Evolutionary conservation across 1,140 invertebrate species (phyloP).

Genomic region (Teleopsis dalmanni): DNA sequence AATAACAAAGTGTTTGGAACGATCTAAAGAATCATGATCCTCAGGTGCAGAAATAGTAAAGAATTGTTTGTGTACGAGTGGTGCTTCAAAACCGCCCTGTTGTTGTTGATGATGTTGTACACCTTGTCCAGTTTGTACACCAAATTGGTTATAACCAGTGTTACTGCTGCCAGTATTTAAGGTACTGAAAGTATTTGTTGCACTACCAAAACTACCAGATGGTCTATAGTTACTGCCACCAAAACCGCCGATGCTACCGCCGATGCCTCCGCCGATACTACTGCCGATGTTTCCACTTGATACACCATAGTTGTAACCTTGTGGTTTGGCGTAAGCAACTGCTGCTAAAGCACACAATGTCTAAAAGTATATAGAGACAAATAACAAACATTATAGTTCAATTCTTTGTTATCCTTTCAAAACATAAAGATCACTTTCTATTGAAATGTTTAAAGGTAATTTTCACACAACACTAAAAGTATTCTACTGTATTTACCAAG

Average conservation of each 20-base stretch:
- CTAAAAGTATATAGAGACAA: conserved; percentile 14
- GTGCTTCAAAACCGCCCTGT: conserved; percentile 6
- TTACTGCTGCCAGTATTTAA: background rate
- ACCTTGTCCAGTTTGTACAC: background rate
- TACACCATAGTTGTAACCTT: conserved; percentile 36
- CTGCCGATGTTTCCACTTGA: conserved; percentile 19
- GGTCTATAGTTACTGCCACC: conserved; percentile 20
- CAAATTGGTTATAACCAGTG: conserved; percentile 1
- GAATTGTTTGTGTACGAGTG: conserved; percentile 18
- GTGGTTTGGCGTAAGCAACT: conserved; percentile 30
- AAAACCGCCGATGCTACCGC: background rate
- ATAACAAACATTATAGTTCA: no score
- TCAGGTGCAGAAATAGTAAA: conserved; percentile 17
- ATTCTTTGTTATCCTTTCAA: no score
- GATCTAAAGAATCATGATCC: conserved; percentile 13
- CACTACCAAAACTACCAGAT: background rate
- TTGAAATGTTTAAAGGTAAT: no score
- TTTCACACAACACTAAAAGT: no score
- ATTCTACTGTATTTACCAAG: conserved; percentile 35
- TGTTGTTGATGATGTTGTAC: background rate
- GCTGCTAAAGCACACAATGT: conserved; percentile 24
- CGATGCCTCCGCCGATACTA: conserved; percentile 2
- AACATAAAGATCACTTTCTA: no score
- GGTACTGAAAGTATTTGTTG: conserved; percentile 8
- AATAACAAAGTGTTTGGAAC: conserved; percentile 14